Evolutionary conservation across 1,140 invertebrate species (phyloP).

Genomic region (Plectrocnemia conspersa): DNA sequence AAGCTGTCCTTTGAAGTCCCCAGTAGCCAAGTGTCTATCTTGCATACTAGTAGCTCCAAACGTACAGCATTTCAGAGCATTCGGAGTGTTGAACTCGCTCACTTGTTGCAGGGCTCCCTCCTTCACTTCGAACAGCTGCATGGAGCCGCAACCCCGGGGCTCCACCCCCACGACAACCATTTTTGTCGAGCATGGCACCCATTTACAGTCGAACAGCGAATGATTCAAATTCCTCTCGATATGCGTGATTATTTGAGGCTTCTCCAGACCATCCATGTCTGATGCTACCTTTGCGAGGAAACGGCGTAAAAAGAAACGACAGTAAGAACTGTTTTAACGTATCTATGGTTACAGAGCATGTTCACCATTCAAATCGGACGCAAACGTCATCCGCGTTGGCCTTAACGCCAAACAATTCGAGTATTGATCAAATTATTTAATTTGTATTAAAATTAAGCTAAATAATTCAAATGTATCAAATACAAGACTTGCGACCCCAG

Average conservation of each 20-base stretch:
- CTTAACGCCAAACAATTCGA: too few relatives aligned
- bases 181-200: constrained; percentile 90
- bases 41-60: constrained; percentile 81
- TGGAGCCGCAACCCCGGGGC: constrained; percentile 74
- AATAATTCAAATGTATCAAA: too few relatives aligned
- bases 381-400: too few relatives aligned
- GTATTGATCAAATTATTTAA: too few relatives aligned
- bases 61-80: constrained; percentile 87
- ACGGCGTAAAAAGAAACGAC: too few relatives aligned
- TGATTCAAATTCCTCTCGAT: constrained; percentile 78
- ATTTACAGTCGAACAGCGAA: constrained; percentile 87
- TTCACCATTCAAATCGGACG: too few relatives aligned
- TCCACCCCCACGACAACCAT: constrained; percentile 84
- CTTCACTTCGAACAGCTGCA: constrained; percentile 83
- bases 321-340: too few relatives aligned
- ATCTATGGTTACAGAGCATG: too few relatives aligned
- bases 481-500: too few relatives aligned
- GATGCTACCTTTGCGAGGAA: too few relatives aligned
- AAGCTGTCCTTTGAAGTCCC: constrained; percentile 84
- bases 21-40: constrained; percentile 79
- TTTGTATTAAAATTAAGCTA: too few relatives aligned
- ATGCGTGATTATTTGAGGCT: constrained; percentile 87
- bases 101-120: constrained; percentile 67
- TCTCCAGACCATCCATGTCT: constrained; percentile 58
- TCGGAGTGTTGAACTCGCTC: constrained; percentile 69